Evolutionary conservation across 2,113 vertebrate species (phyloP).

Genomic region (Syngnathus typhle): DNA sequence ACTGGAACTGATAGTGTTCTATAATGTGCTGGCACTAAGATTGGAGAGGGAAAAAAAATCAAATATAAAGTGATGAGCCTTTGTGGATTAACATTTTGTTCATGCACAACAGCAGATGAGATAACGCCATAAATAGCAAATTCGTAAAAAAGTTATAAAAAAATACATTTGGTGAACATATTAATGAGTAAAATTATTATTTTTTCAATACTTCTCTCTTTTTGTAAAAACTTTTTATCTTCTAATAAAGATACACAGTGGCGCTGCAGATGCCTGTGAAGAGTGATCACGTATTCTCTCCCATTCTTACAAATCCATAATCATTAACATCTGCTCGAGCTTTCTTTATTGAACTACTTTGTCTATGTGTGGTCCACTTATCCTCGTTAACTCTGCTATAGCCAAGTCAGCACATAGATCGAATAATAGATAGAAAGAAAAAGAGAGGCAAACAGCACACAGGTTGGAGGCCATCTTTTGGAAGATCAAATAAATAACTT

Average conservation of each 20-base stretch:
- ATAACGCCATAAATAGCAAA: slow-evolving; percentile 20
- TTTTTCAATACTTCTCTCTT: not conserved
- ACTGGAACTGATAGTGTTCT: slow-evolving; percentile 71
- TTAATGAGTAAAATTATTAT: slow-evolving; percentile 1
- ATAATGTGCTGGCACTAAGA: slow-evolving; percentile 63
- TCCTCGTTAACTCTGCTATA: slow-evolving; percentile 71
- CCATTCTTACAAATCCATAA: slow-evolving; percentile 71
- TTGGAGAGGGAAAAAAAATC: slow-evolving; percentile 35
- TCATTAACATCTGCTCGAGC: slow-evolving; percentile 74
- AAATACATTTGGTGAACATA: slow-evolving; percentile 13
- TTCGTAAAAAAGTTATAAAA: slow-evolving; percentile 2
- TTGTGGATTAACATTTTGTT: slow-evolving; percentile 36
- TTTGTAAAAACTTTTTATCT: slow-evolving; percentile 14
- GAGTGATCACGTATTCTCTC: slow-evolving; percentile 51
- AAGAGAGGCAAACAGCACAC: slow-evolving; percentile 31
- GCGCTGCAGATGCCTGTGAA: slow-evolving; percentile 44
- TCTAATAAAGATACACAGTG: slow-evolving; percentile 23
- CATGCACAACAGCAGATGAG: slow-evolving; percentile 23
- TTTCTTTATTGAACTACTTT: slow-evolving; percentile 72
- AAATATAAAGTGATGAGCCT: slow-evolving; percentile 56
- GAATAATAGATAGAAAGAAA: slow-evolving; percentile 46
- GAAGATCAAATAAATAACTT: slow-evolving; percentile 51
- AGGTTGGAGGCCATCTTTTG: slow-evolving; percentile 44
- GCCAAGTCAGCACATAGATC: slow-evolving; percentile 64
- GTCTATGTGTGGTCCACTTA: slow-evolving; percentile 69